Evolutionary conservation across 2,888 invertebrate species (phyloP).

Genomic region (Drosophila melanocephala): DNA sequence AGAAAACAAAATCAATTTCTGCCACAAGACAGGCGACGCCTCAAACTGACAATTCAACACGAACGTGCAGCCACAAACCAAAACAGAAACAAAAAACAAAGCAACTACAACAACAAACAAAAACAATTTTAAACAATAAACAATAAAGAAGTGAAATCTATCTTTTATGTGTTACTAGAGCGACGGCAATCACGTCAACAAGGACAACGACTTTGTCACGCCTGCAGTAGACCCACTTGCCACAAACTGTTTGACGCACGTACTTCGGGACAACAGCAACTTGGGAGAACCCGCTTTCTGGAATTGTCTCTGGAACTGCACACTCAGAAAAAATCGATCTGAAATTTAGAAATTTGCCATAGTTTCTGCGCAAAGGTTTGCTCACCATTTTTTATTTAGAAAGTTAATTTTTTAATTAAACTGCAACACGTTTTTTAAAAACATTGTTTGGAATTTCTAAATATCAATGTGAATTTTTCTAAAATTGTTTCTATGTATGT

Average conservation of each 20-base stretch:
- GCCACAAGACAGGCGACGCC: constrained; percentile 13
- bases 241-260: constrained; percentile 29
- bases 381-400: background rate
- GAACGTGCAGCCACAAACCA: constrained; percentile 37
- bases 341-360: background rate
- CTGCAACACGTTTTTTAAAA: background rate
- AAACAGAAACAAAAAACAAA: constrained; percentile 37
- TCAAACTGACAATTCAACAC: constrained; percentile 26
- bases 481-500: background rate
- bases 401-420: background rate
- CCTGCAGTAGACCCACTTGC: constrained; percentile 6
- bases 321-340: background rate
- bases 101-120: constrained; percentile 13
- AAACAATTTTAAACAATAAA: constrained; percentile 62
- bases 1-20: constrained; percentile 43
- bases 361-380: background rate
- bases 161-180: constrained; percentile 54
- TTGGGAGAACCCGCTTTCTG: background rate
- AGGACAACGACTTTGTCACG: constrained; percentile 14
- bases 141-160: constrained; percentile 74
- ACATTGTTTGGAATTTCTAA: background rate
- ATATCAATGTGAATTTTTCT: background rate
- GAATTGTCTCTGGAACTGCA: background rate
- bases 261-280: constrained; percentile 7
- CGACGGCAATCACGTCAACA: constrained; percentile 33